These are phyloP conservation scores for Sitta carolinensis DNA, from an alignment of 2,797 vertebrate genomes.

Conservation along the genomic window DNA sequence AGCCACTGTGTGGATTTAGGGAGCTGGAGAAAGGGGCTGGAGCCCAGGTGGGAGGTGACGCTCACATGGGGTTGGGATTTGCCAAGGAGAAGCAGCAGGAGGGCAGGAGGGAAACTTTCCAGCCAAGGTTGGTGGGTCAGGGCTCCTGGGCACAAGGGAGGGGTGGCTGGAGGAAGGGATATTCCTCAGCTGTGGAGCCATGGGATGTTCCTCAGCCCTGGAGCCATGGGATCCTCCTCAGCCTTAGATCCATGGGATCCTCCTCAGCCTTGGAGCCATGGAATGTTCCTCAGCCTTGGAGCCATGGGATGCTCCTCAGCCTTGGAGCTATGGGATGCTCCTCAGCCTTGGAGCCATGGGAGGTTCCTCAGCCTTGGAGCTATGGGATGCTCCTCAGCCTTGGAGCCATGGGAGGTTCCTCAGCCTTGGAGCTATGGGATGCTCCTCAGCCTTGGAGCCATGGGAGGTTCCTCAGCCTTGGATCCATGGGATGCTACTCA, in stretches of 20 bases:
- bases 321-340: fast-evolving
- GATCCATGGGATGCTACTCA: fast-evolving
- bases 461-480: fast-evolving
- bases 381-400: fast-evolving
- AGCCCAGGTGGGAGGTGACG: neutral
- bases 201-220: fast-evolving
- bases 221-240: fast-evolving
- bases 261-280: fast-evolving
- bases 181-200: neutral
- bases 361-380: neutral
- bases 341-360: fast-evolving
- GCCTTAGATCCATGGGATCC: fast-evolving
- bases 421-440: neutral
- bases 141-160: neutral
- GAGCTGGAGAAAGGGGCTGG: neutral
- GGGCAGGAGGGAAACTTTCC: neutral
- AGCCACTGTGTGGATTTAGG: neutral
- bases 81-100: neutral
- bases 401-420: neutral
- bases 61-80: neutral
- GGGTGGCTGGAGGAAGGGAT: neutral
- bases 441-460: neutral
- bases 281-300: too few species aligned
- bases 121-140: neutral
- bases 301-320: fast-evolving